Conservation (phyloP, 2,113 vertebrate genomes). For the Sylvicapra grimmia region DNA sequence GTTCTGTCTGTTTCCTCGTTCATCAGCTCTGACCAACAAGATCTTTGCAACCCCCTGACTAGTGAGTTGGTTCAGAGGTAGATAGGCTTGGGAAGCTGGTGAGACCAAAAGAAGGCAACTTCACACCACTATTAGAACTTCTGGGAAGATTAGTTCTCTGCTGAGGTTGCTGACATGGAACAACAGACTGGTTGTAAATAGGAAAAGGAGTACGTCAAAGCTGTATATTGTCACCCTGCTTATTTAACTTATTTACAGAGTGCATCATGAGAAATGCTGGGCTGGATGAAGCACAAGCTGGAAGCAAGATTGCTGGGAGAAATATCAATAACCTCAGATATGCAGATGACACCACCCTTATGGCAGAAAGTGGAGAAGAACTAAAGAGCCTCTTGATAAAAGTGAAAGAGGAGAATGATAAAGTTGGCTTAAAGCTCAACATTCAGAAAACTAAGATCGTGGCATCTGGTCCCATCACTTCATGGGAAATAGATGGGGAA, state of each 20-base stretch:
- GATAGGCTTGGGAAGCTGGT: background rate
- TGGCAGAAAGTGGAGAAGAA: background rate
- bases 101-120: background rate
- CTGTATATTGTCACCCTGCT: background rate
- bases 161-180: background rate
- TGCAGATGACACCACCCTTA: background rate
- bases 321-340: background rate
- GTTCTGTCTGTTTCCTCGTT: background rate
- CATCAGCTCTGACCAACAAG: accelerated
- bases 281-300: background rate
- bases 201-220: background rate
- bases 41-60: background rate
- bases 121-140: background rate
- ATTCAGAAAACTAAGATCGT: background rate
- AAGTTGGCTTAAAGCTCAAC: background rate
- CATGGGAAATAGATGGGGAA: background rate
- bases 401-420: background rate
- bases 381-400: background rate
- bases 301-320: background rate
- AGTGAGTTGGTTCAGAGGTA: background rate
- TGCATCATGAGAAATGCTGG: background rate
- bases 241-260: background rate
- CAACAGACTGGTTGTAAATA: background rate
- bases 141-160: background rate
- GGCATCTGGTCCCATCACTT: background rate